phyloP scores from a whole-genome alignment of 2,113 vertebrate genomes.

The Chlorodrepanis virens region DNA sequence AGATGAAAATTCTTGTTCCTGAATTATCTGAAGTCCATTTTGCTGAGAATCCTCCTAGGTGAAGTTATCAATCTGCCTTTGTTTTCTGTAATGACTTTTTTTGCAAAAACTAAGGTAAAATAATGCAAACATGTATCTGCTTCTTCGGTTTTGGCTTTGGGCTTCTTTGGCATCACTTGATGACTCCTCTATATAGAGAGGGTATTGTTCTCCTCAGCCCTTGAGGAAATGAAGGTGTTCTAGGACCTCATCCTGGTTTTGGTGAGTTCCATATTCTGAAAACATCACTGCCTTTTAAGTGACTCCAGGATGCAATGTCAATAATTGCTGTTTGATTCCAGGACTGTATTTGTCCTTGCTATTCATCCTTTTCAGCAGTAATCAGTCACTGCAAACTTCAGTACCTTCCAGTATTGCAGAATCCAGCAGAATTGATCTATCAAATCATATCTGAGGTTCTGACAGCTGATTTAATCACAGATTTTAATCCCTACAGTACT shows the following conservation, averaged over 20 bases:
- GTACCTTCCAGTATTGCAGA: background rate
- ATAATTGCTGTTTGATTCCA: background rate
- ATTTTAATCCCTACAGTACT: background rate
- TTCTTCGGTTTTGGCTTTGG: background rate
- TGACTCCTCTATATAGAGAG: background rate
- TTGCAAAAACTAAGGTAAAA: background rate
- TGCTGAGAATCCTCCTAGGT: background rate
- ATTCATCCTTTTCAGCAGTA: background rate
- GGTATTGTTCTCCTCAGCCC: background rate
- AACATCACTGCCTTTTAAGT: background rate
- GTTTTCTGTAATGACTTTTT: background rate
- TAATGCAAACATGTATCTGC: background rate
- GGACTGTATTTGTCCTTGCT: background rate
- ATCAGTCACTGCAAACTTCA: background rate
- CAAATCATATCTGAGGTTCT: background rate
- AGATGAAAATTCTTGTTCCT: background rate
- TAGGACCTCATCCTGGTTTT: background rate
- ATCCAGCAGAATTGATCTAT: background rate
- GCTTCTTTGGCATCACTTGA: background rate
- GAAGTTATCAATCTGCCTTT: background rate
- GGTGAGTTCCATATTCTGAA: background rate
- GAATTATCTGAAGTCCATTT: background rate
- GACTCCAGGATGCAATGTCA: background rate
- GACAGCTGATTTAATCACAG: background rate
- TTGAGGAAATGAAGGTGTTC: background rate